phyloP scores from a whole-genome alignment of 2,113 vertebrate species.

The Platysteira castanea region DNA sequence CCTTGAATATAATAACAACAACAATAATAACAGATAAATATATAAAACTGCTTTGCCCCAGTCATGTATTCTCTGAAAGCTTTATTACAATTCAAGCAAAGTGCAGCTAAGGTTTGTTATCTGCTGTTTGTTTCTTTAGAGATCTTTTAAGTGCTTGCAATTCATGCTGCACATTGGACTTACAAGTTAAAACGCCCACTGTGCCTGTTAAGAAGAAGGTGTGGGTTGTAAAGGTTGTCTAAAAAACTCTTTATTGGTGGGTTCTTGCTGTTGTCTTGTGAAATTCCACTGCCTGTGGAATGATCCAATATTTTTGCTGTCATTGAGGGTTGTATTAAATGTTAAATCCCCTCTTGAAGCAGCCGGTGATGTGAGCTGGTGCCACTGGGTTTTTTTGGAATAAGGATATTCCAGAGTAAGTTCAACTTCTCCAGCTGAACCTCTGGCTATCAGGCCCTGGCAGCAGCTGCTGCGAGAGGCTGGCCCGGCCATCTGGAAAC shows the following conservation, averaged over 20 bases:
- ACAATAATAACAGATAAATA: background rate
- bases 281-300: rapidly evolving
- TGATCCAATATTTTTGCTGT: background rate
- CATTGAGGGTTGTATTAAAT: background rate
- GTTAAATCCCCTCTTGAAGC: background rate
- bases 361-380: background rate
- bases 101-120: background rate
- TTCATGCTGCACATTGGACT: background rate
- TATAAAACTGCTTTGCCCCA: background rate
- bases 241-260: background rate
- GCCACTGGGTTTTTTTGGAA: background rate
- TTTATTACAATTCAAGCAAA: background rate
- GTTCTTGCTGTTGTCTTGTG: background rate
- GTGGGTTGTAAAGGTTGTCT: background rate
- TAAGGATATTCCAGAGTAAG: background rate
- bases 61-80: background rate
- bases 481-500: background rate
- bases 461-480: background rate
- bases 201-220: background rate
- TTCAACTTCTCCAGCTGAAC: background rate
- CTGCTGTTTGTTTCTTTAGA: background rate
- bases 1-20: background rate
- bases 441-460: background rate
- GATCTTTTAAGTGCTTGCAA: background rate
- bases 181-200: rapidly evolving